These are phyloP conservation scores for Odontomachus brunneus DNA, from an alignment of 1,140 invertebrate genomes.

Conservation along the genomic window DNA sequence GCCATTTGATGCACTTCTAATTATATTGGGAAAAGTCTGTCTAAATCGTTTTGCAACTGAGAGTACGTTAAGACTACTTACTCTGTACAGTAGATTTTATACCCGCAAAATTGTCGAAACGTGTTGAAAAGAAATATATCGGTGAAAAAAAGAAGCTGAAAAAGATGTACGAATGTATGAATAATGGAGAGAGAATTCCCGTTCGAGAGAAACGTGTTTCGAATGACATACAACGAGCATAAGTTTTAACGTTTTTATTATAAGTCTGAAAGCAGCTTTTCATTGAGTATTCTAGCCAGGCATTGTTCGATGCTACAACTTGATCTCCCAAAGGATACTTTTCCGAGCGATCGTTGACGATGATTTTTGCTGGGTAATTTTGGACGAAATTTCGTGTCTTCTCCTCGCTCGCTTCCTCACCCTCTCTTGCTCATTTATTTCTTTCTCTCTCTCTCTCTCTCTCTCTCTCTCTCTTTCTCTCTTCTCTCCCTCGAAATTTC, in stretches of 20 bases:
- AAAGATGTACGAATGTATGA: too few relatives aligned
- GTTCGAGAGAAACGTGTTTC: neutral
- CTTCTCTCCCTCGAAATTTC: neutral
- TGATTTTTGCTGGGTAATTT: constrained; percentile 42
- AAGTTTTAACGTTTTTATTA: constrained; percentile 74
- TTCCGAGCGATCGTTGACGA: constrained; percentile 69
- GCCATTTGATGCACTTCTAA: too few relatives aligned
- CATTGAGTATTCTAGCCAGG: constrained; percentile 76
- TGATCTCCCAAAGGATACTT: constrained; percentile 70
- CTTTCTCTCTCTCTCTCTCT: constrained; percentile 1
- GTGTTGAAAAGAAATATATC: too few relatives aligned
- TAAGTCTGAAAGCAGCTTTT: constrained; percentile 77
- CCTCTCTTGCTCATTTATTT: too few relatives aligned
- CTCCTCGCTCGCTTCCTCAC: neutral
- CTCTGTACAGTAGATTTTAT: too few relatives aligned
- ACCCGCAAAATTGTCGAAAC: too few relatives aligned
- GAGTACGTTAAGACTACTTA: too few relatives aligned
- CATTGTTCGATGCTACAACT: constrained; percentile 76
- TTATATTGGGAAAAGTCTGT: too few relatives aligned
- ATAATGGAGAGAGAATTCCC: too few relatives aligned
- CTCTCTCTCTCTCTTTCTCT: neutral
- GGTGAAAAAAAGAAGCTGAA: too few relatives aligned
- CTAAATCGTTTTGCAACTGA: too few relatives aligned
- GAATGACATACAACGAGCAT: constrained; percentile 16
- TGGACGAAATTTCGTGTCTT: constrained; percentile 48